Conservation (phyloP, 1,140 invertebrate species). For the Pseudachorutes palmiensis region DNA sequence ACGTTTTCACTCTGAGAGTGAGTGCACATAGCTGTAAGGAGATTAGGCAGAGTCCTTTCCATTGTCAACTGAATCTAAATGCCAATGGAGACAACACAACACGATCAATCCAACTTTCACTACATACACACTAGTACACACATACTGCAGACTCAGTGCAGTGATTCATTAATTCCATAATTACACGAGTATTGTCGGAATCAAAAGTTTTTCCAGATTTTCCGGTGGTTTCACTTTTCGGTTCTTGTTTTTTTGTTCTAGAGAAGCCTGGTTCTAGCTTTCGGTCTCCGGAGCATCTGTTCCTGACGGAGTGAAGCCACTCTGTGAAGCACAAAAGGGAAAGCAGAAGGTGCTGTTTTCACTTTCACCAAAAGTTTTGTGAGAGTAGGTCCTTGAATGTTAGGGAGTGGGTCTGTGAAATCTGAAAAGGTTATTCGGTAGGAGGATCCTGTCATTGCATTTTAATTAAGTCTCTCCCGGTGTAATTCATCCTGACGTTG, state of each 20-base stretch:
- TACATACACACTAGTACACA: no score
- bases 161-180: no score
- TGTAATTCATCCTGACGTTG: slow-evolving; percentile 12
- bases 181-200: no score
- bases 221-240: no score
- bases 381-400: neutral
- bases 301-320: neutral
- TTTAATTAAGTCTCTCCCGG: neutral
- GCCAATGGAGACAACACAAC: no score
- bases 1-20: neutral
- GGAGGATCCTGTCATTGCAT: neutral
- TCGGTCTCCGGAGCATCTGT: no score
- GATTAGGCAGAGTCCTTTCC: neutral
- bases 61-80: no score
- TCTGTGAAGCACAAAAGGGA: neutral
- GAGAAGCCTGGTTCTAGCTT: no score
- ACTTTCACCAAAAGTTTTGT: neutral
- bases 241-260: no score
- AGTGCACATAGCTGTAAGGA: neutral
- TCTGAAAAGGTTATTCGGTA: neutral
- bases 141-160: no score
- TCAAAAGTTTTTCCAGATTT: no score
- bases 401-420: neutral
- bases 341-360: neutral
- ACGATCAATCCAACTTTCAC: no score